A percentile compares a stretch with the other conserved stretches of the same genome.
Evolutionary conservation across 1,140 invertebrate species (phyloP).

Genomic region (Trichoplusia ni): DNA sequence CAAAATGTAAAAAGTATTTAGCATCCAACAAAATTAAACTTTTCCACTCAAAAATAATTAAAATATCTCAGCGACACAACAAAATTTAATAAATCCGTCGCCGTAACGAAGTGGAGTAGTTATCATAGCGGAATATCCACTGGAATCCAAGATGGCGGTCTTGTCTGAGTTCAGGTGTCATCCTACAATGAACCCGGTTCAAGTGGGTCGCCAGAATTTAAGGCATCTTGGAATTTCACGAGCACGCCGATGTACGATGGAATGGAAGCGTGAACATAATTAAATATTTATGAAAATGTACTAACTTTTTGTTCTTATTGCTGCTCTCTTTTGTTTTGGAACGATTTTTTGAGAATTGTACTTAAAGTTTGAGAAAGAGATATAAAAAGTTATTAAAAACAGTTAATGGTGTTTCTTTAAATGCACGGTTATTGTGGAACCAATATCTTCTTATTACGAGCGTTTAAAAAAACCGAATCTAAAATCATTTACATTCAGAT

Average conservation of each 20-base stretch:
- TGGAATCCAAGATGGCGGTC: slow-evolving; percentile 12
- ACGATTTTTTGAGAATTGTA: no score
- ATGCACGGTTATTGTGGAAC: no score
- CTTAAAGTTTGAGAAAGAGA: no score
- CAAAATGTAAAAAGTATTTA: no score
- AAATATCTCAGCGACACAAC: neutral
- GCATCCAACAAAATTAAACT: neutral
- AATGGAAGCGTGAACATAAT: neutral
- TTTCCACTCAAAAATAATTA: neutral
- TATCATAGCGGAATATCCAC: slow-evolving; percentile 7
- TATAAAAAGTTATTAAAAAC: no score
- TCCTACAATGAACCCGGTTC: slow-evolving; percentile 25
- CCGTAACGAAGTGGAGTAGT: neutral
- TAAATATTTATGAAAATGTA: slow-evolving; percentile 8
- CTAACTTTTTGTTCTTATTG: no score
- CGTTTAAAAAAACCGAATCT: no score
- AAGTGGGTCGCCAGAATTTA: slow-evolving; percentile 36
- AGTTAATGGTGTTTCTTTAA: no score
- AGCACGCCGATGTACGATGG: neutral
- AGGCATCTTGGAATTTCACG: slow-evolving; percentile 39
- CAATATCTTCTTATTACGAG: no score
- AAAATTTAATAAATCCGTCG: slow-evolving; percentile 5
- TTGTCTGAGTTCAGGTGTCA: slow-evolving; percentile 35
- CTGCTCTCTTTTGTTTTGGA: neutral
- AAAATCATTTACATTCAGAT: no score